phyloP scores from a whole-genome alignment of 2,113 vertebrate species.

The Pseudonaja textilis region DNA sequence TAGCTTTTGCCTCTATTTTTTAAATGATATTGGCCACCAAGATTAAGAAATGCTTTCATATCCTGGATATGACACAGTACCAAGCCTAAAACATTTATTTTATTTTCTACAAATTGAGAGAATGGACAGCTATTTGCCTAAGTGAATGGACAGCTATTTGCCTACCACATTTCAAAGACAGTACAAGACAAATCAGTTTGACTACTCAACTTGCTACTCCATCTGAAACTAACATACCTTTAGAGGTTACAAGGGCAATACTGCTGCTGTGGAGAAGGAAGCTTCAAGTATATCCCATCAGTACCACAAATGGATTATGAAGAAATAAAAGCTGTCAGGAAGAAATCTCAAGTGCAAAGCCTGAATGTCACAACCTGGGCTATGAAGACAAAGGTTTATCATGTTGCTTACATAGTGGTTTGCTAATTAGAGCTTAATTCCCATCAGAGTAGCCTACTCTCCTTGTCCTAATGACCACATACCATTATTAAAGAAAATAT shows the following conservation, averaged over 20 bases:
- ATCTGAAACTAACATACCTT: slow-evolving; percentile 22
- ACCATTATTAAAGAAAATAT: background rate
- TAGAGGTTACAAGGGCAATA: slow-evolving; percentile 12
- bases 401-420: slow-evolving; percentile 42
- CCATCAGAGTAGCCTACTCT: slow-evolving; percentile 54
- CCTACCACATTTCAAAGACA: background rate
- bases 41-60: background rate
- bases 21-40: background rate
- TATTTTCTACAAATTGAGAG: background rate
- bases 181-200: background rate
- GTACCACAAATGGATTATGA: slow-evolving; percentile 2
- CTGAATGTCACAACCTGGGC: background rate
- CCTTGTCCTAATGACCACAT: background rate
- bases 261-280: slow-evolving; percentile 1
- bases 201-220: background rate
- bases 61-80: background rate
- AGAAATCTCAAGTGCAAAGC: slow-evolving; percentile 22
- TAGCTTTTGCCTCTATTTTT: too few relatives aligned
- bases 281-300: slow-evolving; percentile 7
- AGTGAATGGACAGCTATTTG: background rate
- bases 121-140: background rate
- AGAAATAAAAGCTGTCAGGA: slow-evolving; percentile 18
- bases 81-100: background rate
- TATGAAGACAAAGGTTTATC: slow-evolving; percentile 45
- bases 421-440: slow-evolving; percentile 61